These are phyloP conservation scores for Trisateles emortualis DNA, from an alignment of 2,888 invertebrate genomes.

Conservation along the genomic window DNA sequence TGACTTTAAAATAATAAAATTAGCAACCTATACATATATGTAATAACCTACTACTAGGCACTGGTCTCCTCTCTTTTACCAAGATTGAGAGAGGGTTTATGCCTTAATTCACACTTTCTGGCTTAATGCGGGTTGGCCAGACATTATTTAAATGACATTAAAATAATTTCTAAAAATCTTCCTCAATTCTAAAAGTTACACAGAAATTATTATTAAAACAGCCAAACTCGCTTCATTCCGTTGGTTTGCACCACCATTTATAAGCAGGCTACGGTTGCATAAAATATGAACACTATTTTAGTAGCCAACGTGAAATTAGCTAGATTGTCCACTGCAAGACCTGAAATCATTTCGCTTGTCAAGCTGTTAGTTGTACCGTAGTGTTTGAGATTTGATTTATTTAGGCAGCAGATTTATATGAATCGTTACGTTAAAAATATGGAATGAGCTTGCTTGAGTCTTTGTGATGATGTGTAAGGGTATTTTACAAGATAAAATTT, in stretches of 20 bases:
- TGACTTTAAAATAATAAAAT: no score
- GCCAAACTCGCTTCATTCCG: constrained; percentile 13
- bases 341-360: constrained; percentile 56
- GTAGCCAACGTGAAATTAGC: constrained; percentile 66
- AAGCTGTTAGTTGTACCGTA: constrained; percentile 31
- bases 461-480: neutral
- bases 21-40: no score
- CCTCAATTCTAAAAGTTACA: constrained; percentile 1
- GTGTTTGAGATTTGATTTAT: constrained; percentile 34
- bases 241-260: constrained; percentile 25
- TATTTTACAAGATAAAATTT: neutral
- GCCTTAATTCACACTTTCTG: no score
- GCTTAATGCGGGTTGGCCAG: no score
- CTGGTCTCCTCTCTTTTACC: no score
- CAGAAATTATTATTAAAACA: constrained; percentile 7
- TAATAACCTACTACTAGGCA: no score
- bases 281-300: constrained; percentile 70
- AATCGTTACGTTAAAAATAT: constrained; percentile 13
- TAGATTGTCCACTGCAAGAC: constrained; percentile 57
- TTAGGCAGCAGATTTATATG: constrained; percentile 7
- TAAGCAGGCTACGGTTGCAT: constrained; percentile 53
- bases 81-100: no score
- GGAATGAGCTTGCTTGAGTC: constrained; percentile 8
- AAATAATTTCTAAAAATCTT: neutral
- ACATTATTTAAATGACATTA: no score